Conservation (phyloP, 1,140 invertebrate species). For the Bicyclus anynana region DNA sequence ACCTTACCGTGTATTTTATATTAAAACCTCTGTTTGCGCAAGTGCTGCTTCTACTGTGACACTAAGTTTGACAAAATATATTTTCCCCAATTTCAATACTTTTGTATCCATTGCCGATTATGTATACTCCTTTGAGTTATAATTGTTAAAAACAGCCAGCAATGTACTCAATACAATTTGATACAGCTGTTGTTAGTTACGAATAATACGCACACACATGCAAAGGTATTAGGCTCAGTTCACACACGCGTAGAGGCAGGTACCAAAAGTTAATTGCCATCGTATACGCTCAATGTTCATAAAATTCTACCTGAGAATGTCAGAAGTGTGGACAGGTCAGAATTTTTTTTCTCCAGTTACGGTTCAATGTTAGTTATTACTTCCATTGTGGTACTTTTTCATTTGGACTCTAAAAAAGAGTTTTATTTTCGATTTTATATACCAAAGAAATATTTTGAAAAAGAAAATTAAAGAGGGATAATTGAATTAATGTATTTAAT, state of each 20-base stretch:
- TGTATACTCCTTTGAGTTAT: neutral
- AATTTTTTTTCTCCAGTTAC: slow-evolving; percentile 15
- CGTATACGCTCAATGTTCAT: slow-evolving; percentile 64
- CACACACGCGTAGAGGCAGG: slow-evolving; percentile 34
- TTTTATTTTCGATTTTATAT: too few relatives aligned
- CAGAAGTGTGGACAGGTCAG: slow-evolving; percentile 38
- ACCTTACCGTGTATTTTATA: slow-evolving; percentile 35
- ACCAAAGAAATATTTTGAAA: too few relatives aligned
- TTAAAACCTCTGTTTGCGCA: slow-evolving; percentile 55
- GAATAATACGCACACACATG: slow-evolving; percentile 18
- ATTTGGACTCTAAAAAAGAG: neutral
- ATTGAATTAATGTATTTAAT: too few relatives aligned
- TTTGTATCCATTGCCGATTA: slow-evolving; percentile 22
- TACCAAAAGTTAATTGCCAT: slow-evolving; percentile 64
- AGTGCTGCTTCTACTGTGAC: slow-evolving; percentile 29
- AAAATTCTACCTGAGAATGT: slow-evolving; percentile 59
- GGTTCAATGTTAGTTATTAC: slow-evolving; percentile 11
- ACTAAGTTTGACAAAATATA: neutral
- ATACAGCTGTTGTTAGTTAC: neutral
- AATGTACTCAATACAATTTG: slow-evolving; percentile 12
- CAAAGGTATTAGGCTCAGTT: slow-evolving; percentile 21
- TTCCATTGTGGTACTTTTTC: slow-evolving; percentile 3
- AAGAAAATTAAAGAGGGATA: too few relatives aligned
- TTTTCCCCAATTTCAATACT: slow-evolving; percentile 2
- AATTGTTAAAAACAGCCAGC: neutral